These are phyloP conservation scores for Beroe forskalii DNA, from an alignment of 37 sponge, comb jelly and placozoan genomes.

Conservation along the genomic window DNA sequence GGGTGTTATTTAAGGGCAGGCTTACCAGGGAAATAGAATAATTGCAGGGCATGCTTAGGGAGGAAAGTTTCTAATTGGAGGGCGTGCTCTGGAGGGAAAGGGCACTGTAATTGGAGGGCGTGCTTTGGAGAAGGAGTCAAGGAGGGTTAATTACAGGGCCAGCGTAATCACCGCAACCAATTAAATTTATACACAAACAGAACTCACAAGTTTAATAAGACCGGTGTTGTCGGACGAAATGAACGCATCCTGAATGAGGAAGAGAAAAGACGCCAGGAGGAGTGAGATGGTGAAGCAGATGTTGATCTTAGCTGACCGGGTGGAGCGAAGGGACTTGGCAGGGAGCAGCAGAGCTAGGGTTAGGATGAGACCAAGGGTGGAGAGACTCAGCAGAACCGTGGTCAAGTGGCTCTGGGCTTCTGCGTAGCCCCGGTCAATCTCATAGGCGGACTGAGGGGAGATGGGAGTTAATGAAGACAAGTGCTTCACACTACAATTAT, in stretches of 20 bases:
- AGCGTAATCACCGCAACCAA: too few relatives aligned
- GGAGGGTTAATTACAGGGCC: too few relatives aligned
- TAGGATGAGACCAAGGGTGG: conserved; percentile 32
- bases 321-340: conserved; percentile 7
- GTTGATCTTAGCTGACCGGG: conserved; percentile 63
- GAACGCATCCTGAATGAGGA: conserved; percentile 53
- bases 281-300: conserved; percentile 42
- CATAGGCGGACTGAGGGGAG: conserved; percentile 39
- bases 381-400: conserved; percentile 8
- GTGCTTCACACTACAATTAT: too few relatives aligned
- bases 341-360: conserved; percentile 28
- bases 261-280: conserved; percentile 11
- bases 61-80: too few relatives aligned
- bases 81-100: too few relatives aligned
- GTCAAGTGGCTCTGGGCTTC: conserved; percentile 31
- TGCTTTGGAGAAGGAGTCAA: too few relatives aligned
- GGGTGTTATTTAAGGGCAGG: background rate
- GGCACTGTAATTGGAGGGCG: too few relatives aligned
- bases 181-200: too few relatives aligned
- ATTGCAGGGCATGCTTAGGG: too few relatives aligned
- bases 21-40: too few relatives aligned
- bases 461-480: too few relatives aligned
- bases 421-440: conserved; percentile 58
- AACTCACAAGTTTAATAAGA: conserved; percentile 36
- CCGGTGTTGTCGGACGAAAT: conserved; percentile 13